Percentiles rank a stretch among this genome's conserved stretches.
These are phyloP conservation scores for Semaprochilodus insignis DNA, from an alignment of 2,797 vertebrate genomes.

Conservation along the genomic window DNA sequence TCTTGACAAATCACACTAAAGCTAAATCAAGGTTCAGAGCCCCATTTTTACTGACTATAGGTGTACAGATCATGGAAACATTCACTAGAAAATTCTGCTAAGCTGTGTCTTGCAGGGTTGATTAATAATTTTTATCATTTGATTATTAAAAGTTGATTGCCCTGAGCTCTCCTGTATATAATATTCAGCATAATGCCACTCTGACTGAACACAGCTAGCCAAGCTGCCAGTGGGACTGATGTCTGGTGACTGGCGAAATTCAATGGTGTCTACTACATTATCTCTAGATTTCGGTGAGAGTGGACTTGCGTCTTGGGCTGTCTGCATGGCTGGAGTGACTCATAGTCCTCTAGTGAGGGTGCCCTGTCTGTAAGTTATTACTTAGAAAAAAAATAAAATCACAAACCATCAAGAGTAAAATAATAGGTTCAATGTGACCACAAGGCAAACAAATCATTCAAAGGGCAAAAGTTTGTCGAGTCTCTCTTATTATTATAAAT, in stretches of 20 bases:
- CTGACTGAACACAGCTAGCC: not conserved
- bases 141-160: not conserved
- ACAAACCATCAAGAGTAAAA: not conserved
- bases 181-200: not conserved
- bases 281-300: not conserved
- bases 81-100: not conserved
- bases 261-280: not conserved
- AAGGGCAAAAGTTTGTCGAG: not conserved
- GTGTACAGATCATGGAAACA: not conserved
- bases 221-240: not conserved
- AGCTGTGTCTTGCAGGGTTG: not conserved
- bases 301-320: not conserved
- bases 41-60: not conserved
- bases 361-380: not conserved
- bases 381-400: not conserved
- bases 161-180: not conserved
- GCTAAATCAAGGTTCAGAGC: not conserved
- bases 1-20: not conserved
- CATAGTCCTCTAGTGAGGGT: not conserved
- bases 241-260: not conserved
- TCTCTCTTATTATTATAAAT: slow-evolving; percentile 25
- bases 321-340: not conserved
- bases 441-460: slow-evolving; percentile 17
- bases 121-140: not conserved
- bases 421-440: not conserved